A percentile compares a stretch with the other conserved stretches of the same genome.
Conservation (phyloP, 2,113 vertebrate genomes). For the Salminus brasiliensis region DNA sequence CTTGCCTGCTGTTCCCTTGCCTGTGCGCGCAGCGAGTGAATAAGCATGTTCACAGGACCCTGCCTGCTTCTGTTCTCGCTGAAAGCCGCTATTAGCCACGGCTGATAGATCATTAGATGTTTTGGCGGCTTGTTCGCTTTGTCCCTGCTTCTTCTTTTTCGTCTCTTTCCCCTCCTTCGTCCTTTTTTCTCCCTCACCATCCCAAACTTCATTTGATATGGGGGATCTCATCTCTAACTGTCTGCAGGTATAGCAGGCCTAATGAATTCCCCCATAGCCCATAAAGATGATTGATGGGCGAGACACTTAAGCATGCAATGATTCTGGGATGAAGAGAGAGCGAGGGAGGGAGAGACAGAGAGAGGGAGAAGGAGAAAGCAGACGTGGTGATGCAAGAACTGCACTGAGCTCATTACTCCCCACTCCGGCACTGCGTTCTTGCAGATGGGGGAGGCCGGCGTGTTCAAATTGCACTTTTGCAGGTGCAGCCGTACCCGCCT, state of each 20-base stretch:
- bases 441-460: slow-evolving; percentile 41
- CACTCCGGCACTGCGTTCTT: slow-evolving; percentile 31
- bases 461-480: slow-evolving; percentile 49
- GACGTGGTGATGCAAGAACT: slow-evolving; percentile 34
- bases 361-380: slow-evolving; percentile 27
- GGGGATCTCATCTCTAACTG: slow-evolving; percentile 62
- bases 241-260: slow-evolving; percentile 53
- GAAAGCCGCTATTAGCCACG: slow-evolving; percentile 50
- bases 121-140: slow-evolving; percentile 31
- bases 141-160: neutral
- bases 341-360: slow-evolving; percentile 33
- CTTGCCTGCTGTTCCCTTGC: neutral
- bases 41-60: neutral
- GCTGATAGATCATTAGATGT: slow-evolving; percentile 52
- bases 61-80: slow-evolving; percentile 20
- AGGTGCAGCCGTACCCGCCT: slow-evolving; percentile 44
- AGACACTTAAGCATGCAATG: slow-evolving; percentile 56
- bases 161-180: neutral
- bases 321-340: slow-evolving; percentile 41
- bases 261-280: slow-evolving; percentile 66
- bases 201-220: slow-evolving; percentile 52
- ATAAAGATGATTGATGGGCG: slow-evolving; percentile 71
- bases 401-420: slow-evolving; percentile 45
- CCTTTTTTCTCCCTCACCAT: slow-evolving; percentile 20
- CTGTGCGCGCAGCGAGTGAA: neutral